Conservation (phyloP, 2,888 invertebrate genomes). For the Rugalucina vietnamica region DNA sequence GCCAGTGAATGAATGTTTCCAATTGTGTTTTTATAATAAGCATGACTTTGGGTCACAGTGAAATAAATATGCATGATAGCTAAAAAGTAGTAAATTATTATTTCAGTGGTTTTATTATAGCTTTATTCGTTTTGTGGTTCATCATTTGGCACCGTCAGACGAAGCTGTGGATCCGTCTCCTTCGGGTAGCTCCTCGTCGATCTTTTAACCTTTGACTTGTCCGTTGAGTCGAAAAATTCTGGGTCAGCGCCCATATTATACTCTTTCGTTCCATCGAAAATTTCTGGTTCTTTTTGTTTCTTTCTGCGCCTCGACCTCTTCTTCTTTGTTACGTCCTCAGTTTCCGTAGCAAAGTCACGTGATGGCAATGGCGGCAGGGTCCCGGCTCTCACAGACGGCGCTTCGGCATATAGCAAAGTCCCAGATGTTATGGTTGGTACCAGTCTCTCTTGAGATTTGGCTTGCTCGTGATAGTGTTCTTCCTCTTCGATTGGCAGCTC, state of each 20-base stretch:
- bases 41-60: too few species aligned
- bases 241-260: slow-evolving; percentile 70
- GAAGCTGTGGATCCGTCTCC: slow-evolving; percentile 59
- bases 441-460: slow-evolving; percentile 34
- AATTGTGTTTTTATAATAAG: too few species aligned
- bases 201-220: slow-evolving; percentile 69
- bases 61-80: too few species aligned
- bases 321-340: slow-evolving; percentile 51
- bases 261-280: slow-evolving; percentile 71
- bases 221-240: slow-evolving; percentile 65
- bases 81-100: too few species aligned
- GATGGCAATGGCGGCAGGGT: slow-evolving; percentile 59
- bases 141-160: slow-evolving; percentile 55
- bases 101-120: too few species aligned
- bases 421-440: slow-evolving; percentile 42
- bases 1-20: too few species aligned
- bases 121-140: slow-evolving; percentile 1
- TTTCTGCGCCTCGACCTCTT: slow-evolving; percentile 61
- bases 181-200: slow-evolving; percentile 65
- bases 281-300: slow-evolving; percentile 66
- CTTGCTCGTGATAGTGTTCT: slow-evolving; percentile 27
- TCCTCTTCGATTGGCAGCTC: slow-evolving; percentile 51
- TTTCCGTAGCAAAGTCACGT: slow-evolving; percentile 60
- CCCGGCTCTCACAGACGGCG: slow-evolving; percentile 25
- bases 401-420: slow-evolving; percentile 29